Evolutionary conservation across 2,888 invertebrate species (phyloP).

Genomic region (Eustalomyia histrio): DNA sequence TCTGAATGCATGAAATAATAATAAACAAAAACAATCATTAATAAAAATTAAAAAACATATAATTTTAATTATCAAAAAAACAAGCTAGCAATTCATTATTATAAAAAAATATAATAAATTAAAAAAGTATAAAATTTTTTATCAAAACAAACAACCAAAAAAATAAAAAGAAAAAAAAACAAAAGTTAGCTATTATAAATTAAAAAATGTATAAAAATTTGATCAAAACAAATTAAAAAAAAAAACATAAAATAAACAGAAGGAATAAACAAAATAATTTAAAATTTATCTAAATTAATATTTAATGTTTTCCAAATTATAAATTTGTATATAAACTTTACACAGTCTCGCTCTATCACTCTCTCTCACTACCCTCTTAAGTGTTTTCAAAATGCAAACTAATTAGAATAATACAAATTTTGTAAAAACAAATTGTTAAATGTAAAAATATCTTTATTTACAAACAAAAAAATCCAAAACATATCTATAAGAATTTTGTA

Average conservation of each 20-base stretch:
- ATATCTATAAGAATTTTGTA: too few relatives aligned
- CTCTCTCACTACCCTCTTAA: background rate
- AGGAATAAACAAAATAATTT: background rate
- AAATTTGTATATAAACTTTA: background rate
- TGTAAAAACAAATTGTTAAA: background rate
- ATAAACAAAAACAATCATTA: conserved; percentile 6
- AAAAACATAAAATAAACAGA: too few relatives aligned
- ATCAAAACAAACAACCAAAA: background rate
- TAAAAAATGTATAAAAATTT: conserved; percentile 1
- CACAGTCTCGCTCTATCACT: background rate
- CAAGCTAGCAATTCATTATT: background rate
- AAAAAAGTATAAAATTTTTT: background rate
- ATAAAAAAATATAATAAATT: background rate
- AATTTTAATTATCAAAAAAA: conserved; percentile 1
- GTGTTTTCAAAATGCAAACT: background rate
- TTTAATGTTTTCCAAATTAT: background rate
- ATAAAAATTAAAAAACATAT: background rate
- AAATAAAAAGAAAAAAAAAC: background rate
- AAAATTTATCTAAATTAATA: background rate
- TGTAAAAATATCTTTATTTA: background rate
- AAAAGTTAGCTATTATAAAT: background rate
- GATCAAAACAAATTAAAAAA: background rate
- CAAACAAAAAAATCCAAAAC: too few relatives aligned
- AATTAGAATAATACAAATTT: background rate
- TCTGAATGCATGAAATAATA: too few relatives aligned